Percentiles rank a stretch among this genome's conserved stretches.
Evolutionary conservation across 2,113 vertebrate genomes (phyloP).

Genomic region (Plecturocebus donacophilus): DNA sequence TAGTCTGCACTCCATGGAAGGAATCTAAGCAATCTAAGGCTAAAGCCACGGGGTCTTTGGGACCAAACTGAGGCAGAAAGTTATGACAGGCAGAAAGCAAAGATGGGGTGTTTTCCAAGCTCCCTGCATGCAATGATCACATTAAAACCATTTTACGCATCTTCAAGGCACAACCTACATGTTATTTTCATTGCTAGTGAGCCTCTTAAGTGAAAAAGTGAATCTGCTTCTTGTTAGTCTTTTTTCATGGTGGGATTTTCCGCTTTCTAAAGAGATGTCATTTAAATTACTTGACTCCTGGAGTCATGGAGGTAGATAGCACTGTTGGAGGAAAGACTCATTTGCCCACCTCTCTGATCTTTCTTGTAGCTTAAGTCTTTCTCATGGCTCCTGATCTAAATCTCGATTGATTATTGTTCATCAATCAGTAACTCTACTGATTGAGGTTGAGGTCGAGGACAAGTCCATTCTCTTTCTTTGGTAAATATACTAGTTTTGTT

Average conservation of each 20-base stretch:
- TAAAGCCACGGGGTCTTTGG: constrained; percentile 27
- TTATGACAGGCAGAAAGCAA: constrained; percentile 61
- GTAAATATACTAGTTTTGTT: neutral
- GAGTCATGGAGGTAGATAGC: neutral
- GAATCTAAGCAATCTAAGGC: constrained; percentile 36
- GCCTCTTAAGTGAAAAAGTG: neutral
- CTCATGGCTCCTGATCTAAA: neutral
- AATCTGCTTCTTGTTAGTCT: neutral
- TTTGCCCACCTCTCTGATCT: neutral
- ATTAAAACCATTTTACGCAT: constrained; percentile 52
- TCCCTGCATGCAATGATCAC: constrained; percentile 55
- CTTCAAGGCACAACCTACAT: constrained; percentile 7
- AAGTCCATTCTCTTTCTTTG: neutral
- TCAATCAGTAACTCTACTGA: neutral
- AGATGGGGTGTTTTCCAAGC: constrained; percentile 68
- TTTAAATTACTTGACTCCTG: neutral
- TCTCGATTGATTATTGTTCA: neutral
- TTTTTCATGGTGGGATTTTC: neutral
- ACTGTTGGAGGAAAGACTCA: neutral
- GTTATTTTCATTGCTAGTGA: constrained; percentile 23
- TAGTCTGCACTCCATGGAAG: constrained; percentile 46
- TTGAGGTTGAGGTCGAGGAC: neutral
- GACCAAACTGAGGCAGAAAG: constrained; percentile 45
- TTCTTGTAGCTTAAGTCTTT: neutral
- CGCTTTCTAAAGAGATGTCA: neutral